Evolutionary conservation across 2,888 invertebrate genomes (phyloP).

Genomic region (Palloptera scutellata): DNA sequence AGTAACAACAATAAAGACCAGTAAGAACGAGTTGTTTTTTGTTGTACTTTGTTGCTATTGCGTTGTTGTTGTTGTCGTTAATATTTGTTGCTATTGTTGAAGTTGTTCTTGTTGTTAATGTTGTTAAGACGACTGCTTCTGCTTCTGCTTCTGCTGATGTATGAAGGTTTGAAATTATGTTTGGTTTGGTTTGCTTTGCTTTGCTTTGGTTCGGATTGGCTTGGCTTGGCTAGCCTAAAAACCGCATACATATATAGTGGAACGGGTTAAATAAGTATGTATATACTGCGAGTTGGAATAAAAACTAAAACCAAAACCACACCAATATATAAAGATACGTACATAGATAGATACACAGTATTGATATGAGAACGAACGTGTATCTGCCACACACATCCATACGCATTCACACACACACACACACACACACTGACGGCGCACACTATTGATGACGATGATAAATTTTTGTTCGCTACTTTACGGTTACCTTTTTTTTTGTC

Average conservation of each 20-base stretch:
- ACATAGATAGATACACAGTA: too few species aligned
- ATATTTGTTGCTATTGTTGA: constrained; percentile 1
- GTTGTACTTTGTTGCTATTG: constrained; percentile 29
- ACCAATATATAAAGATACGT: constrained; percentile 1
- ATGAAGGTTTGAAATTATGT: too few species aligned
- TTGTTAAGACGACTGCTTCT: too few species aligned
- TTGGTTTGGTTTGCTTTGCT: too few species aligned
- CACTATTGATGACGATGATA: constrained; percentile 32
- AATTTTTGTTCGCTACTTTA: constrained; percentile 13
- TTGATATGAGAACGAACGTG: too few species aligned
- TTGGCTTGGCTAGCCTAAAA: background rate
- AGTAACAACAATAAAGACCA: too few species aligned
- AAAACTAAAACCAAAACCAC: constrained; percentile 23
- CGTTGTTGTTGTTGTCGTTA: constrained; percentile 33
- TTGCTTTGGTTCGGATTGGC: too few species aligned
- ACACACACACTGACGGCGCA: constrained; percentile 11
- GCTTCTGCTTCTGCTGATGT: too few species aligned
- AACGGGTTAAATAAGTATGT: constrained; percentile 28
- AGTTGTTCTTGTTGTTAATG: background rate
- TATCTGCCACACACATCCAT: background rate
- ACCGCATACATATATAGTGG: constrained; percentile 26
- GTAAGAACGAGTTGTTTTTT: constrained; percentile 12
- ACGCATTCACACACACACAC: constrained; percentile 18
- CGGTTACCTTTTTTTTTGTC: background rate
- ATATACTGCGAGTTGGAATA: too few species aligned